phyloP scores from a whole-genome alignment of 2,888 invertebrate species.

The Bedellia somnulentella region DNA sequence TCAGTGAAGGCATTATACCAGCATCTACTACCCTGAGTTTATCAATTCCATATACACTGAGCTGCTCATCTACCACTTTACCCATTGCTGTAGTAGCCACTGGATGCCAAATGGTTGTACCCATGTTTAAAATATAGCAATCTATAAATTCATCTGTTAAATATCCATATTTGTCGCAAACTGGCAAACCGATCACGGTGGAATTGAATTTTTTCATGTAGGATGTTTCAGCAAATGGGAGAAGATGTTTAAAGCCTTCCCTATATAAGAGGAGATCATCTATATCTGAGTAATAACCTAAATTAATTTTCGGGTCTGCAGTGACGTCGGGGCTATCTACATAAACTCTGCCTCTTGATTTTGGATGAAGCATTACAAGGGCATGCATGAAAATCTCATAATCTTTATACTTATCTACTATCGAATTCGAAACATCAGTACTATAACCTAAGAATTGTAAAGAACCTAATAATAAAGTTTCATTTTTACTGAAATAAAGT shows the following conservation, averaged over 20 bases:
- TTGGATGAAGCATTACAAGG: constrained; percentile 16
- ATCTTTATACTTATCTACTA: not conserved
- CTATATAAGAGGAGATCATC: constrained; percentile 17
- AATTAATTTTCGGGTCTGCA: constrained; percentile 1
- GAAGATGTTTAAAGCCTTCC: constrained; percentile 14
- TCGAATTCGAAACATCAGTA: not conserved
- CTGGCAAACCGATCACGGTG: constrained; percentile 15
- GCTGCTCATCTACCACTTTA: constrained; percentile 22
- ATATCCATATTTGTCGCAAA: constrained; percentile 19
- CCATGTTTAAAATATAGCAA: constrained; percentile 23
- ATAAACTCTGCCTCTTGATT: constrained; percentile 21
- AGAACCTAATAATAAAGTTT: not conserved
- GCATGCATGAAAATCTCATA: constrained; percentile 12
- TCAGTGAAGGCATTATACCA: constrained; percentile 63
- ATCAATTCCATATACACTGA: constrained; percentile 51
- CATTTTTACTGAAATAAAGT: not conserved
- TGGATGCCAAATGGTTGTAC: constrained; percentile 21
- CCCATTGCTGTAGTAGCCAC: constrained; percentile 32
- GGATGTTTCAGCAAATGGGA: constrained; percentile 13
- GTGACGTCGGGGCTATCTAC: not conserved
- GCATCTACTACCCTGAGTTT: constrained; percentile 64
- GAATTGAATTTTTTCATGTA: constrained; percentile 14
- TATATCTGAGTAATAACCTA: constrained; percentile 1
- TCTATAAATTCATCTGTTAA: constrained; percentile 26
- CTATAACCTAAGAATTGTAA: not conserved